phyloP scores from a whole-genome alignment of 1,140 invertebrate species.

The Tetramorium parvispinum region DNA sequence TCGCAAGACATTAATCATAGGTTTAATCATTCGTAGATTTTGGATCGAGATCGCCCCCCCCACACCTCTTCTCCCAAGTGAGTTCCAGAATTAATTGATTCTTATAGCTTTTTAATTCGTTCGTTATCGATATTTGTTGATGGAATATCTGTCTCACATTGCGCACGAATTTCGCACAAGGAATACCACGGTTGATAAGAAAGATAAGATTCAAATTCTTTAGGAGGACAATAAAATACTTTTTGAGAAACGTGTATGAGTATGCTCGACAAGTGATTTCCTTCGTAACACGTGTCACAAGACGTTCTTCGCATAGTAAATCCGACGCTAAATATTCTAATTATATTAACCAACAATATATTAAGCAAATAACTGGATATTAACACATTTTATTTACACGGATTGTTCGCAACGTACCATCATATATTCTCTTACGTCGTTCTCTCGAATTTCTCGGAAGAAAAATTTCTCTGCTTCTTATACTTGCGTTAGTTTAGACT shows the following conservation, averaged over 20 bases:
- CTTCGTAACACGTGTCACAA: conserved; percentile 4
- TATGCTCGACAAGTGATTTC: background rate
- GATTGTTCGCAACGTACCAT: background rate
- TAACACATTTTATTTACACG: conserved; percentile 12
- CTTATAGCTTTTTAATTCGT: background rate
- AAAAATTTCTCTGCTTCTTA: background rate
- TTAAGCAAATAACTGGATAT: conserved; percentile 29
- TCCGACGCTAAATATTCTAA: conserved; percentile 28
- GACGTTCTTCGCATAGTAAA: conserved; percentile 3
- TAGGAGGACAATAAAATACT: background rate
- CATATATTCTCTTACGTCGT: background rate
- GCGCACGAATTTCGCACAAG: background rate
- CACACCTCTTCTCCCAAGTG: no score
- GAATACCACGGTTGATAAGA: background rate
- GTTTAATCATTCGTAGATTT: background rate
- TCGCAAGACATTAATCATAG: background rate
- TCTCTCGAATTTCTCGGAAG: conserved; percentile 14
- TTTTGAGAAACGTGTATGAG: background rate
- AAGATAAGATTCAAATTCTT: background rate
- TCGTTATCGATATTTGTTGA: background rate
- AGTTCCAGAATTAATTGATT: background rate
- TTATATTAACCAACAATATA: conserved; percentile 31
- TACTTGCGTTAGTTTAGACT: background rate
- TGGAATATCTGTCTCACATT: background rate
- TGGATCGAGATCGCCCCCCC: background rate